Evolutionary conservation across 2,888 invertebrate species (phyloP).

Genomic region (Perithous albicinctus): DNA sequence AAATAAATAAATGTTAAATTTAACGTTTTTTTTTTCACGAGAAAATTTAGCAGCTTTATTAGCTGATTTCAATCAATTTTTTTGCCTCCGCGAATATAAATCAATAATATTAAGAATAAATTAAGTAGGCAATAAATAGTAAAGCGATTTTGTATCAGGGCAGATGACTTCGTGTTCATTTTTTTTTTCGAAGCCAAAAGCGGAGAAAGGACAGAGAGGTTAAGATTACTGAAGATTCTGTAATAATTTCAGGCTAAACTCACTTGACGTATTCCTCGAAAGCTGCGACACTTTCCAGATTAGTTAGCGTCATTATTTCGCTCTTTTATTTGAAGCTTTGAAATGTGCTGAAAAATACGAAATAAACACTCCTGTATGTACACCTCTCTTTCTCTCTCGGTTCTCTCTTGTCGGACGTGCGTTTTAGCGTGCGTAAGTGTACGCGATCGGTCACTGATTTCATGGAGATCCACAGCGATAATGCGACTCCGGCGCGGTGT

Average conservation of each 20-base stretch:
- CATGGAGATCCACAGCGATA: constrained; percentile 66
- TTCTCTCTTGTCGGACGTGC: neutral
- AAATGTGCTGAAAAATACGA: neutral
- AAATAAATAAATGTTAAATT: too few species aligned
- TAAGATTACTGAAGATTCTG: neutral
- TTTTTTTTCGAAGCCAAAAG: neutral
- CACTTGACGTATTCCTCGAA: constrained; percentile 85
- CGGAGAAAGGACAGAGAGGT: neutral
- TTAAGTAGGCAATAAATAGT: neutral
- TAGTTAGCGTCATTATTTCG: constrained; percentile 86
- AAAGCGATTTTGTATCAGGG: too few species aligned
- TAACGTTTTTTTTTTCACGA: neutral
- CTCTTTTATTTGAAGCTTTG: neutral
- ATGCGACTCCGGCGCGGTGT: neutral
- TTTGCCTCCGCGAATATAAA: too few species aligned
- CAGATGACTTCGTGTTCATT: too few species aligned
- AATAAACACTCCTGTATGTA: constrained; percentile 21
- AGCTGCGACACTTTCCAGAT: constrained; percentile 85
- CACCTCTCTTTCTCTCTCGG: constrained; percentile 39
- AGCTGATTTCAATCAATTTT: neutral
- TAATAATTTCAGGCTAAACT: constrained; percentile 67
- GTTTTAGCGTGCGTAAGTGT: constrained; percentile 72
- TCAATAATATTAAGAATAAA: neutral
- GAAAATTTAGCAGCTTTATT: neutral
- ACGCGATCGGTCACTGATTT: constrained; percentile 47